A percentile compares a stretch with the other conserved stretches of the same genome.
phyloP scores from a whole-genome alignment of 2,888 invertebrate genomes.

The Phyllotreta cruciferae region DNA sequence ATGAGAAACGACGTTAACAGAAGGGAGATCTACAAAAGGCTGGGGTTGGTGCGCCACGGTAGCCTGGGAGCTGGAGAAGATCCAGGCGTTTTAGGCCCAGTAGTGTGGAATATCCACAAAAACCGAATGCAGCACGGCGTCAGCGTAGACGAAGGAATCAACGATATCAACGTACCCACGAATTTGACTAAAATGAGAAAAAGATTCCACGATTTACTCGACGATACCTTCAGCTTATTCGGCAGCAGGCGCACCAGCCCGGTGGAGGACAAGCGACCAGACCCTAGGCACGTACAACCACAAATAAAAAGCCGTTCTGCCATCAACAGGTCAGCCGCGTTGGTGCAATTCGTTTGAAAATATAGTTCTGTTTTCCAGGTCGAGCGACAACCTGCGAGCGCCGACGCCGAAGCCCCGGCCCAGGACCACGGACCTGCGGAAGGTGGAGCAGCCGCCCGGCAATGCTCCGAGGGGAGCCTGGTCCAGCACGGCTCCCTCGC shows the following conservation, averaged over 20 bases:
- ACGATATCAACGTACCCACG: slow-evolving; percentile 56
- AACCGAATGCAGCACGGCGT: slow-evolving; percentile 68
- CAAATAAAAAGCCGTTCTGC: slow-evolving; percentile 60
- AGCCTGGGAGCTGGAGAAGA: slow-evolving; percentile 75
- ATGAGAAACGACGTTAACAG: slow-evolving; percentile 32
- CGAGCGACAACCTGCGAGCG: slow-evolving; percentile 43
- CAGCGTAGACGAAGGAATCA: slow-evolving; percentile 56
- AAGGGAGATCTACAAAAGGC: slow-evolving; percentile 38
- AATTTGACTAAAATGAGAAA: slow-evolving; percentile 72
- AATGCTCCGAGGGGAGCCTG: slow-evolving; percentile 62
- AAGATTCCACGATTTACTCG: slow-evolving; percentile 78
- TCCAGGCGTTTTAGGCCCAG: slow-evolving; percentile 83
- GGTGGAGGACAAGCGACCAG: slow-evolving; percentile 47
- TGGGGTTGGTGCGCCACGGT: slow-evolving; percentile 66
- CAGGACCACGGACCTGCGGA: slow-evolving; percentile 55
- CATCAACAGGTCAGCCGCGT: slow-evolving; percentile 40
- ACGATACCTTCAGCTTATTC: slow-evolving; percentile 80
- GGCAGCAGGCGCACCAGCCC: slow-evolving; percentile 69
- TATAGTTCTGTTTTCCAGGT: slow-evolving; percentile 34
- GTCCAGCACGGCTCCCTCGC: slow-evolving; percentile 63
- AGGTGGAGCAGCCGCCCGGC: slow-evolving; percentile 49
- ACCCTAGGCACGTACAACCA: slow-evolving; percentile 44
- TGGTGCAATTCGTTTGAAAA: neutral
- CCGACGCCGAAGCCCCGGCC: slow-evolving; percentile 51
- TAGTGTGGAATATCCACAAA: slow-evolving; percentile 83